Conservation (phyloP, 2,888 invertebrate species). For the Arrhopalites spinosus region DNA sequence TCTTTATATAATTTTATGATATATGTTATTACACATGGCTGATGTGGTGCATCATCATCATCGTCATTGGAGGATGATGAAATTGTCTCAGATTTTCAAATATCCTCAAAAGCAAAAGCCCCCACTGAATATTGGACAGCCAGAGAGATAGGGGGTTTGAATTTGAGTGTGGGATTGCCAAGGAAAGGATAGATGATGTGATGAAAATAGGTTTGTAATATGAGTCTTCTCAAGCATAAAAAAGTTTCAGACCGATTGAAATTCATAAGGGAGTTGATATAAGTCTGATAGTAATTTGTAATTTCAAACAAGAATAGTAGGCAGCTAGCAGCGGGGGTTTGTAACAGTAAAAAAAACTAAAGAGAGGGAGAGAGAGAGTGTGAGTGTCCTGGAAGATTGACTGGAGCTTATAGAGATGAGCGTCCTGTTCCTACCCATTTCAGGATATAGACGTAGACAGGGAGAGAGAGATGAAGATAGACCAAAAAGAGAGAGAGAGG, state of each 20-base stretch:
- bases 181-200: conserved; percentile 19
- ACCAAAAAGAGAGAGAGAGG: too few species aligned
- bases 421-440: conserved; percentile 8
- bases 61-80: neutral
- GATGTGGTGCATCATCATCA: neutral
- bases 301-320: conserved; percentile 22
- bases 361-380: neutral
- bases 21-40: too few species aligned
- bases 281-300: conserved; percentile 41
- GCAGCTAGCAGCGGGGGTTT: neutral
- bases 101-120: too few species aligned
- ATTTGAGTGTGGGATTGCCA: neutral
- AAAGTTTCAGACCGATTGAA: conserved; percentile 48
- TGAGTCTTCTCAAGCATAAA: conserved; percentile 46
- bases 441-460: neutral
- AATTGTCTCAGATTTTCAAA: neutral
- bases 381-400: conserved; percentile 11
- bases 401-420: neutral
- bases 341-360: too few species aligned
- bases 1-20: too few species aligned
- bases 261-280: conserved; percentile 48
- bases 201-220: conserved; percentile 46
- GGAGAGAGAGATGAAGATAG: conserved; percentile 16
- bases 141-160: neutral
- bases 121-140: neutral